These are phyloP conservation scores for Drosophila greeni DNA, from an alignment of 2,888 invertebrate species.

Conservation along the genomic window DNA sequence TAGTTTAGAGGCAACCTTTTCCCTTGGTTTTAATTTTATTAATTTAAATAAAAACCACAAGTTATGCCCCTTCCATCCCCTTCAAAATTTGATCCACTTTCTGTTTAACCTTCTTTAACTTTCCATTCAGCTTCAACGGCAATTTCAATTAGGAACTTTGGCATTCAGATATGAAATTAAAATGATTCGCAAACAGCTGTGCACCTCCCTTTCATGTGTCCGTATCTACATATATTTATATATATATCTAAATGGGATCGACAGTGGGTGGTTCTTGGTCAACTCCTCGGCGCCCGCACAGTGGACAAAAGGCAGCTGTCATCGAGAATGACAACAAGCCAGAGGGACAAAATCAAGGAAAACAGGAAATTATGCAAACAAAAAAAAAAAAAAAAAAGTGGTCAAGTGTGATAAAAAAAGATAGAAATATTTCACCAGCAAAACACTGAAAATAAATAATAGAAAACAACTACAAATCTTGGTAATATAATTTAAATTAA, in stretches of 20 bases:
- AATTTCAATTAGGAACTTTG: slow-evolving; percentile 69
- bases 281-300: slow-evolving; percentile 26
- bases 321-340: slow-evolving; percentile 65
- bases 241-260: slow-evolving; percentile 7
- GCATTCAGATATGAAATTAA: slow-evolving; percentile 65
- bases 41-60: neutral
- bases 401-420: slow-evolving; percentile 21
- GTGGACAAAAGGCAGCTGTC: slow-evolving; percentile 55
- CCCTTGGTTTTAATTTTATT: neutral
- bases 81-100: neutral
- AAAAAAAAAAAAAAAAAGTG: slow-evolving; percentile 42
- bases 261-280: slow-evolving; percentile 32
- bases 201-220: slow-evolving; percentile 28
- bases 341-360: slow-evolving; percentile 35
- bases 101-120: slow-evolving; percentile 5
- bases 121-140: slow-evolving; percentile 34
- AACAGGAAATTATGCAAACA: slow-evolving; percentile 64
- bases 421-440: slow-evolving; percentile 10
- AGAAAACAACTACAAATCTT: too few species aligned
- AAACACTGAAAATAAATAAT: slow-evolving; percentile 3
- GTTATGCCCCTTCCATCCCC: neutral
- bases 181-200: slow-evolving; percentile 70
- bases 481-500: too few species aligned
- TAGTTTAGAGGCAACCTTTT: neutral
- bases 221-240: slow-evolving; percentile 2